These are phyloP conservation scores for Notarius lentiginosus DNA, from an alignment of 2,113 vertebrate genomes.

Conservation along the genomic window DNA sequence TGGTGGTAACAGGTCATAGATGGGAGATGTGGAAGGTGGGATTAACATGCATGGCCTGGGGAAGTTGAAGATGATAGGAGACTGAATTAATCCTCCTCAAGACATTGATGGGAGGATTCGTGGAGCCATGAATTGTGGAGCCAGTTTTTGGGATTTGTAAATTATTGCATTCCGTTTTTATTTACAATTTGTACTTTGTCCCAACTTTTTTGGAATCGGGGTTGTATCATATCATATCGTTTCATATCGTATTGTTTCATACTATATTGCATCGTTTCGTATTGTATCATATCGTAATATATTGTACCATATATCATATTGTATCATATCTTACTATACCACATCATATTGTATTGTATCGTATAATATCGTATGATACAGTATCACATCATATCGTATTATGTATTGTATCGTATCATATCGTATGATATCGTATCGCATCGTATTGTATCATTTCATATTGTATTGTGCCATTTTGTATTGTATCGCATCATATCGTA, in stretches of 20 bases:
- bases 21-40: too few species aligned
- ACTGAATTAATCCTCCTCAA: too few species aligned
- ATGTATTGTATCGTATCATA: background rate
- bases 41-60: too few species aligned
- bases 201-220: too few species aligned
- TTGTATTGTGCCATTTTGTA: accelerated
- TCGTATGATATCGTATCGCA: background rate
- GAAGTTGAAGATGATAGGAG: too few species aligned
- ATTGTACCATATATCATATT: background rate
- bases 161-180: too few species aligned
- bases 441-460: background rate
- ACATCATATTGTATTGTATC: background rate
- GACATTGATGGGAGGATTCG: too few species aligned
- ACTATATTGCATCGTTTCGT: background rate
- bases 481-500: background rate
- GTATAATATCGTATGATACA: background rate
- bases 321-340: background rate
- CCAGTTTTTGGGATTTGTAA: too few species aligned
- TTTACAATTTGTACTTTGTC: too few species aligned
- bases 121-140: too few species aligned
- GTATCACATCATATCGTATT: background rate
- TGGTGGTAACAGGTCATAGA: too few species aligned
- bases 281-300: background rate
- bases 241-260: background rate
- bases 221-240: background rate